Evolutionary conservation across 1,140 invertebrate genomes (phyloP).

Genomic region (Drosophila ercepeae): DNA sequence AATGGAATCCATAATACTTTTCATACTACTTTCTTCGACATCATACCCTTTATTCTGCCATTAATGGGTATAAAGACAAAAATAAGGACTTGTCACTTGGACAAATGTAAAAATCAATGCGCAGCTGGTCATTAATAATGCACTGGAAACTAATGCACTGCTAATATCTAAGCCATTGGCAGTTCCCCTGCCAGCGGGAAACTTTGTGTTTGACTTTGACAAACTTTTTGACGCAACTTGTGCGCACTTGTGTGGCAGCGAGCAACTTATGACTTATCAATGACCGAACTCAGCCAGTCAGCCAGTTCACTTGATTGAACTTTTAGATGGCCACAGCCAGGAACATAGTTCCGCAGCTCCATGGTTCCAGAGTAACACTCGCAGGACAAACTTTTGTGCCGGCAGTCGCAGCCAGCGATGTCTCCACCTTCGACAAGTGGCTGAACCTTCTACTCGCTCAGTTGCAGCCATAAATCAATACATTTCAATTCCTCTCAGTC

Average conservation of each 20-base stretch:
- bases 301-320: constrained; percentile 67
- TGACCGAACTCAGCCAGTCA: constrained; percentile 47
- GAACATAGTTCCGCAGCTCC: constrained; percentile 10
- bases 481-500: constrained; percentile 64
- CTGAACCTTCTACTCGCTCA: constrained; percentile 28
- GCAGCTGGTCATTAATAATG: constrained; percentile 67
- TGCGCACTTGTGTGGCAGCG: constrained; percentile 41
- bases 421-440: constrained; percentile 38
- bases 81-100: constrained; percentile 3
- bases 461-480: constrained; percentile 76
- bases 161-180: constrained; percentile 60
- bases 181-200: constrained; percentile 20
- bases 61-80: not conserved
- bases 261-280: constrained; percentile 54
- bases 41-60: not conserved
- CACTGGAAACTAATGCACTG: constrained; percentile 67
- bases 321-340: constrained; percentile 49
- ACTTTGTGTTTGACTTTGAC: constrained; percentile 78
- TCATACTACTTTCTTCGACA: too few species aligned
- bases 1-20: too few species aligned
- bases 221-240: constrained; percentile 59
- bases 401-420: not conserved
- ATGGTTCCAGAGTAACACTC: constrained; percentile 8
- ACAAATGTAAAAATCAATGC: constrained; percentile 56
- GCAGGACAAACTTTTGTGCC: constrained; percentile 51